phyloP scores from a whole-genome alignment of 2,888 invertebrate genomes.

The Acanthopleura granulata region DNA sequence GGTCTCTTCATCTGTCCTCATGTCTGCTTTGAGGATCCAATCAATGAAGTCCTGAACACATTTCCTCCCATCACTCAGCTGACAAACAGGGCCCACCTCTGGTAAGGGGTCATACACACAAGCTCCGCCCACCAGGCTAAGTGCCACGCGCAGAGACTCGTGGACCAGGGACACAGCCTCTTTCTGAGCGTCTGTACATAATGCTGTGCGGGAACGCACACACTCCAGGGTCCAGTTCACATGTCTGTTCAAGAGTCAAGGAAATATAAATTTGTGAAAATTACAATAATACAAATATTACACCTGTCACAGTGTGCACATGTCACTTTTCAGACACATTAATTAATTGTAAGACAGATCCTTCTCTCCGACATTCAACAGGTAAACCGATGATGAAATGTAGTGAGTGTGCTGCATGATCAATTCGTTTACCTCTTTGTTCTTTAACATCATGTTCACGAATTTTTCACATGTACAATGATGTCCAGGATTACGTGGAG shows the following conservation, averaged over 20 bases:
- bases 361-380: too few species aligned
- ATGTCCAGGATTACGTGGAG: too few species aligned
- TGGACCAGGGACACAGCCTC: not conserved
- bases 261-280: too few species aligned
- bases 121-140: not conserved
- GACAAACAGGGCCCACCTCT: constrained; percentile 5
- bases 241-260: not conserved
- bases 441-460: too few species aligned
- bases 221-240: not conserved
- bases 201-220: not conserved
- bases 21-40: not conserved
- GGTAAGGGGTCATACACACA: constrained; percentile 7
- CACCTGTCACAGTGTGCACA: too few species aligned
- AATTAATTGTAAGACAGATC: too few species aligned
- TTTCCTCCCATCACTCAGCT: not conserved
- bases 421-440: too few species aligned
- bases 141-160: not conserved
- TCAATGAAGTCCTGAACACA: not conserved
- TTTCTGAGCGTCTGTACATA: not conserved
- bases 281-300: too few species aligned
- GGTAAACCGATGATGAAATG: too few species aligned
- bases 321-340: too few species aligned
- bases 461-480: too few species aligned
- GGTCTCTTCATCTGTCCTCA: not conserved
- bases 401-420: too few species aligned